Conservation (phyloP, 2,113 vertebrate species). For the Empidonax alnorum region DNA sequence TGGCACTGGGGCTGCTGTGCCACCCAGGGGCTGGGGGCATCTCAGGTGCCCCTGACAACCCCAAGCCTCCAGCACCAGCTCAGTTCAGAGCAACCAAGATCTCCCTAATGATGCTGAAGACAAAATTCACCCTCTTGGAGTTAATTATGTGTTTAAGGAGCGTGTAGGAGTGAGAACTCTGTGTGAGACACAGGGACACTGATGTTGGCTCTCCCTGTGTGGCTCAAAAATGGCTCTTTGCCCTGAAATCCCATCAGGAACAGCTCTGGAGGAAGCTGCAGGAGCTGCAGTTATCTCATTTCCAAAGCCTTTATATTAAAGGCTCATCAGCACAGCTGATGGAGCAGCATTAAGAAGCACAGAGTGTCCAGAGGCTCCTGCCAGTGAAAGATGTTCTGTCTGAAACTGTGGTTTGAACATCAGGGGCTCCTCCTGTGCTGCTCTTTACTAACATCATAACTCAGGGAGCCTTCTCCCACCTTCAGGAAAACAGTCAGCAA, state of each 20-base stretch:
- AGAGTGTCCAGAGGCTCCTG: neutral
- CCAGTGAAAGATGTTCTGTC: constrained; percentile 21
- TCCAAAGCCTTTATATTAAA: neutral
- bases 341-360: neutral
- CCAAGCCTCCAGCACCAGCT: neutral
- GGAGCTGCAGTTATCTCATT: neutral
- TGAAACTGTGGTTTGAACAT: constrained; percentile 24
- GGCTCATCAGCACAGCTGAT: constrained; percentile 6
- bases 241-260: neutral
- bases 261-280: neutral
- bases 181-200: neutral
- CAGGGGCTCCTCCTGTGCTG: constrained; percentile 19
- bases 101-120: neutral
- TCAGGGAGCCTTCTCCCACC: constrained; percentile 61
- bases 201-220: neutral
- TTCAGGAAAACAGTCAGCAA: constrained; percentile 38
- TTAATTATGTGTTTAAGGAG: neutral
- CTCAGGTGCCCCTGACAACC: fast-evolving
- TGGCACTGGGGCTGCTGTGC: neutral
- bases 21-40: neutral
- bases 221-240: neutral
- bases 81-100: neutral
- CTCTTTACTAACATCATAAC: constrained; percentile 74
- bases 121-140: neutral
- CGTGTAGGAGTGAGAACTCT: neutral